Evolutionary conservation across 2,888 invertebrate species (phyloP).

Genomic region (Myathropa florea): DNA sequence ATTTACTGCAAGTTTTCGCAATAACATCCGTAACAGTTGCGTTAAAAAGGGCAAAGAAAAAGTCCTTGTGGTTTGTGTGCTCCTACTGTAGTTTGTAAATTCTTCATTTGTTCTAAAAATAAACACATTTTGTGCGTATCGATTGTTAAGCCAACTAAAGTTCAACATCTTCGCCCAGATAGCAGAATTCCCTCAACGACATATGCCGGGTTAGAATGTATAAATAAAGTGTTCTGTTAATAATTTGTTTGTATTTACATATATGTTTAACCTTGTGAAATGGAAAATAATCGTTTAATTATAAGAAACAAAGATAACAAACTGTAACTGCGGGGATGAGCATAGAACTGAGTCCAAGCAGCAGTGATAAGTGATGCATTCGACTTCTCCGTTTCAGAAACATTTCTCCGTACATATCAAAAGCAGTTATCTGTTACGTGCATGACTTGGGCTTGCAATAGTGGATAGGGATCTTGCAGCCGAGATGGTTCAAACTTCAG

Average conservation of each 20-base stretch:
- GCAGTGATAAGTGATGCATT: constrained; percentile 27
- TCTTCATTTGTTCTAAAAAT: constrained; percentile 28
- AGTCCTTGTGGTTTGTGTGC: constrained; percentile 10
- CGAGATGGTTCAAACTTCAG: constrained; percentile 37
- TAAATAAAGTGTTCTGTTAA: neutral
- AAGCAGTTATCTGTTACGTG: constrained; percentile 34
- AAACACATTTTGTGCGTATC: neutral
- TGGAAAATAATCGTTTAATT: constrained; percentile 10
- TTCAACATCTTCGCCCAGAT: neutral
- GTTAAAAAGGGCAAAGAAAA: neutral
- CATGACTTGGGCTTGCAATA: constrained; percentile 35
- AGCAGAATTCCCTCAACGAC: neutral
- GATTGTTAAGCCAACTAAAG: neutral
- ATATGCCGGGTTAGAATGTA: constrained; percentile 8
- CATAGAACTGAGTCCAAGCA: neutral
- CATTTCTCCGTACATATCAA: constrained; percentile 36
- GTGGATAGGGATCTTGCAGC: constrained; percentile 21
- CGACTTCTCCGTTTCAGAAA: neutral
- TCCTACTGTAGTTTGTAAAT: neutral
- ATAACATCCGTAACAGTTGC: constrained; percentile 31
- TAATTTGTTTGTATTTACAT: neutral
- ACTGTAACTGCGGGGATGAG: constrained; percentile 22
- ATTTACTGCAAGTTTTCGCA: constrained; percentile 44
- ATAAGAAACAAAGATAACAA: constrained; percentile 22
- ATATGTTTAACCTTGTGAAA: neutral